Base-by-base conservation (phyloP, 2,888 invertebrate species). In the Congeria kusceri region DNA sequence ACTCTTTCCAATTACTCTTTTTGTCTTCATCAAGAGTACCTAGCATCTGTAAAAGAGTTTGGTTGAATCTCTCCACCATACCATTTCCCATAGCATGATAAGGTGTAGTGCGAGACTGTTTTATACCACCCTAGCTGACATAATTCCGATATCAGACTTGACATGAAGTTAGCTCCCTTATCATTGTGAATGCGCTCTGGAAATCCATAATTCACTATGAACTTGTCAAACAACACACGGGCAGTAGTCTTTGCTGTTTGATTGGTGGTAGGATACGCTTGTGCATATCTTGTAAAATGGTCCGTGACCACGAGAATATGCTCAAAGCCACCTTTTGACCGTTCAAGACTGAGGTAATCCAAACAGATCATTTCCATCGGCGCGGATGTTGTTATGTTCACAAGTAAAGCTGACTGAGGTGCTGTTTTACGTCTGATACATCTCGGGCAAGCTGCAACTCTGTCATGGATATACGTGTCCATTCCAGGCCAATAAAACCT, bases 21-120 rank as follows among this genome's bases (percentile, higher is more conserved):
- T 73, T n/a, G 4, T 73, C 46, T 15, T 59, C 44, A 11, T 65
- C 58, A 2, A 77, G 58, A 7, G 73, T 73, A 0, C 69, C 72
- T 0, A 80, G 53, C 73, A 77, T 77, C 20, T 63, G 44, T 0
- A 68, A 28, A 0, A 80, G 44, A 4, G 77, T 80, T 1, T 49
- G 53, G 53, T 80, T 77, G 39, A 74, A 80, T 13, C 77, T 39
- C 64, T 83, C 80, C 20, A 57, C 53, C 56, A 64, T 46, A 1
- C 83, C 83, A 66, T 80, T 83, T 0, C 83, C 80, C 65, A 68
- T 71, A 1, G n/a, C n/a, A n/a, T n/a, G n/a, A n/a, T n/a, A n/a
- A n/a, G n/a, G n/a, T n/a, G n/a, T n/a, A n/a, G n/a, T n/a, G n/a
- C n/a, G n/a, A n/a, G n/a, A n/a, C n/a, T n/a, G n/a, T n/a, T n/a